Conservation (phyloP, 1,140 invertebrate genomes). For the Berghia stephanieae region DNA sequence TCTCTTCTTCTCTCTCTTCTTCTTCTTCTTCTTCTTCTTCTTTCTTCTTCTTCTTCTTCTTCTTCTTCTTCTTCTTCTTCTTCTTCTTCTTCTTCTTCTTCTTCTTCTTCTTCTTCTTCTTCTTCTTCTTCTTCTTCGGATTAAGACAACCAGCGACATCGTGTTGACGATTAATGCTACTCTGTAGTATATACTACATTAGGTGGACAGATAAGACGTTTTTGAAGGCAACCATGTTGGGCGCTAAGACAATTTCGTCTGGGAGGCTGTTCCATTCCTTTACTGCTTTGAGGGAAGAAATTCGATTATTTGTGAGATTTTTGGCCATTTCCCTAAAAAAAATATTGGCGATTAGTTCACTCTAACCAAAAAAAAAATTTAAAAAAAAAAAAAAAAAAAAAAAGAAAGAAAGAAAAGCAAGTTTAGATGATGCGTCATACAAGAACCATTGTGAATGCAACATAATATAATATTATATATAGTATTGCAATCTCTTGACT, state of each 20-base stretch:
- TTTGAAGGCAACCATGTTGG: background rate
- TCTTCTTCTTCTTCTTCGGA: background rate
- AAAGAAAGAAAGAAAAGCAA: background rate
- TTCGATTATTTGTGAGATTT: too few species aligned
- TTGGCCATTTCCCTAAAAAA: too few species aligned
- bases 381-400: background rate
- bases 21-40: slow-evolving; percentile 10
- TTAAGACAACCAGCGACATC: background rate
- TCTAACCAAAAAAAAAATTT: background rate
- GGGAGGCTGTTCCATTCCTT: background rate
- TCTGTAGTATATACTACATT: background rate
- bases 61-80: background rate
- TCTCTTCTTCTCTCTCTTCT: slow-evolving; percentile 23
- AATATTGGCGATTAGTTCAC: background rate
- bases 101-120: background rate
- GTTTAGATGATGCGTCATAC: background rate
- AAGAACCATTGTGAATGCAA: background rate
- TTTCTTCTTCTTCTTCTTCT: slow-evolving; percentile 5
- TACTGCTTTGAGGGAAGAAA: background rate
- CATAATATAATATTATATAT: background rate
- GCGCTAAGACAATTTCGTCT: background rate
- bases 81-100: background rate
- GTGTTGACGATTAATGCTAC: background rate
- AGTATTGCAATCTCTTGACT: background rate
- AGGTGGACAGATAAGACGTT: background rate